Percentiles rank a stretch among this genome's conserved stretches.
Conservation (phyloP, 2,113 vertebrate species). For the Ailurus styani region DNA sequence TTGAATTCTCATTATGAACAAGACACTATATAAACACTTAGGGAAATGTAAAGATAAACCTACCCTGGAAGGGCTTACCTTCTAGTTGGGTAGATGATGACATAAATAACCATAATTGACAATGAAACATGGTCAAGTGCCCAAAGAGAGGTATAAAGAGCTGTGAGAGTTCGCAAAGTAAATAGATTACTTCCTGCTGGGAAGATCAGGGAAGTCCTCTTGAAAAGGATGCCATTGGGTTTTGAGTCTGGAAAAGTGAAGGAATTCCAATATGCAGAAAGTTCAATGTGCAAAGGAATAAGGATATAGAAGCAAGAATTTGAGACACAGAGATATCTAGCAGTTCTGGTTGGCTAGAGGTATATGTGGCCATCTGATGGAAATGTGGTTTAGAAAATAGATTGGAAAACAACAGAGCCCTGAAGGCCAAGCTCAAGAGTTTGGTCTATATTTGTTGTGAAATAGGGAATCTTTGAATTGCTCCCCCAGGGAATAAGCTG, state of each 20-base stretch:
- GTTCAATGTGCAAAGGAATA: neutral
- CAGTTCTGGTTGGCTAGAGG: neutral
- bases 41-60: neutral
- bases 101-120: neutral
- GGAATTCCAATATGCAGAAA: neutral
- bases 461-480: neutral
- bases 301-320: neutral
- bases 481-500: neutral
- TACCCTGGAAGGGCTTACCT: neutral
- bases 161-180: neutral
- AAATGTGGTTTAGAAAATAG: neutral
- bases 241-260: conserved; percentile 6
- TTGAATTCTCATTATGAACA: conserved; percentile 5
- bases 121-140: neutral
- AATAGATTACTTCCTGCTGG: neutral
- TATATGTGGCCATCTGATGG: neutral
- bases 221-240: conserved; percentile 16
- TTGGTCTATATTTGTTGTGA: neutral
- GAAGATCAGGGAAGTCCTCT: neutral
- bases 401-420: neutral
- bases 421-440: neutral
- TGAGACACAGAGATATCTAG: neutral
- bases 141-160: neutral
- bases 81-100: neutral
- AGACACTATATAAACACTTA: conserved; percentile 3